These are phyloP conservation scores for Prunella strophiata DNA, from an alignment of 2,797 vertebrate genomes.

Conservation along the genomic window DNA sequence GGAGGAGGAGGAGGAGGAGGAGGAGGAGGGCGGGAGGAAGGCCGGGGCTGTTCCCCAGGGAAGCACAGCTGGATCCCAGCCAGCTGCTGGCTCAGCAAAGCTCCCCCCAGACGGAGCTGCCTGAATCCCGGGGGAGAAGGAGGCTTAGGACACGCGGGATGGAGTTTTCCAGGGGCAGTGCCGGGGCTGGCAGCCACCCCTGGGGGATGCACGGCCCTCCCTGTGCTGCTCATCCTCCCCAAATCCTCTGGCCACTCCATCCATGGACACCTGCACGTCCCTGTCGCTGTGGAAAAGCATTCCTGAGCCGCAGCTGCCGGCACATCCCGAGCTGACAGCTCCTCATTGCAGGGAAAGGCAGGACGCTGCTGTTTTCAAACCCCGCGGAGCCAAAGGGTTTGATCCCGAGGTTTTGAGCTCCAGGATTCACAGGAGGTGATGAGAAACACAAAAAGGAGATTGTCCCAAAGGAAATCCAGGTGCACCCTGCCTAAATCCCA, in stretches of 20 bases:
- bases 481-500: background rate
- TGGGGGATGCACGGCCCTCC: background rate
- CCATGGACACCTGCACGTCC: background rate
- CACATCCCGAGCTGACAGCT: background rate
- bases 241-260: background rate
- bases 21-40: background rate
- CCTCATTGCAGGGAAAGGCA: background rate
- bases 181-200: background rate
- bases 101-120: background rate
- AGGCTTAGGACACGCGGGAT: background rate
- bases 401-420: background rate
- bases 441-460: background rate
- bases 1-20: background rate
- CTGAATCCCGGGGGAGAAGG: background rate
- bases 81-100: background rate
- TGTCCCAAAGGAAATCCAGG: background rate
- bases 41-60: background rate
- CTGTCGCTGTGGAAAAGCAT: background rate
- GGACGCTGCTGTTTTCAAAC: fast-evolving
- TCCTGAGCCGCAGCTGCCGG: fast-evolving
- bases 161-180: background rate
- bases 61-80: background rate
- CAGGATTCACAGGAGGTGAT: fast-evolving
- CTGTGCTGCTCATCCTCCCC: fast-evolving
- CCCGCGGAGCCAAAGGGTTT: fast-evolving